Conservation (phyloP, 2,888 invertebrate species). For the Pandemis heparana region DNA sequence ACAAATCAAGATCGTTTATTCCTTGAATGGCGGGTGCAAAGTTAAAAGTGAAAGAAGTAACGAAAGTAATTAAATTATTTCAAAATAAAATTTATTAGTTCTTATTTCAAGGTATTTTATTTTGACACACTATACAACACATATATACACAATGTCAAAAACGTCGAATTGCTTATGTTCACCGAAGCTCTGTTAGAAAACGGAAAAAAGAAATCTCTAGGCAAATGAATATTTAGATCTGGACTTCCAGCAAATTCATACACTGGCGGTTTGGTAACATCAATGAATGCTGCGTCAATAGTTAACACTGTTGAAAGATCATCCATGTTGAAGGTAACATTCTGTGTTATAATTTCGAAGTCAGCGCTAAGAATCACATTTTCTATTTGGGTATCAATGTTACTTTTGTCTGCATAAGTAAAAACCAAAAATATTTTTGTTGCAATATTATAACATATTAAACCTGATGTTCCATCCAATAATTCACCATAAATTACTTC, state of each 20-base stretch:
- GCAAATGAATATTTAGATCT: slow-evolving; percentile 87
- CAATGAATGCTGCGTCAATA: slow-evolving; percentile 70
- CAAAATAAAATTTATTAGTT: slow-evolving; percentile 82
- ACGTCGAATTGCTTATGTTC: slow-evolving; percentile 38
- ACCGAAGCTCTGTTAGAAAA: slow-evolving; percentile 71
- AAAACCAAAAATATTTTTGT: slow-evolving; percentile 64
- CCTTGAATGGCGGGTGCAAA: slow-evolving; percentile 75
- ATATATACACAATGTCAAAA: slow-evolving; percentile 35
- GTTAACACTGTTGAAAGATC: slow-evolving; percentile 66
- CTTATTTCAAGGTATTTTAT: slow-evolving; percentile 77
- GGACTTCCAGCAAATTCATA: slow-evolving; percentile 85
- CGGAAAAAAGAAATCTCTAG: slow-evolving; percentile 91
- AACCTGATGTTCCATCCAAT: slow-evolving; percentile 54
- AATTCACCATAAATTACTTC: slow-evolving; percentile 60
- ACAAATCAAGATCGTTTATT: slow-evolving; percentile 68
- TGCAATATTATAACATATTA: slow-evolving; percentile 69
- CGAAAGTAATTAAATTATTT: slow-evolving; percentile 83
- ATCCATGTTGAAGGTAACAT: slow-evolving; percentile 62
- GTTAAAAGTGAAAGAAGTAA: slow-evolving; percentile 80
- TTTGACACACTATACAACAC: slow-evolving; percentile 52
- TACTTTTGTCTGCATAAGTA: slow-evolving; percentile 61
- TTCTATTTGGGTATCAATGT: slow-evolving; percentile 46
- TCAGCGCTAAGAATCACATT: slow-evolving; percentile 65
- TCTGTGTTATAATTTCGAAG: slow-evolving; percentile 53
- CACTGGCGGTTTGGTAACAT: slow-evolving; percentile 64